A percentile compares a stretch with the other conserved stretches of the same genome.
Conservation (phyloP, 2,797 vertebrate species). For the Diceros bicornis region DNA sequence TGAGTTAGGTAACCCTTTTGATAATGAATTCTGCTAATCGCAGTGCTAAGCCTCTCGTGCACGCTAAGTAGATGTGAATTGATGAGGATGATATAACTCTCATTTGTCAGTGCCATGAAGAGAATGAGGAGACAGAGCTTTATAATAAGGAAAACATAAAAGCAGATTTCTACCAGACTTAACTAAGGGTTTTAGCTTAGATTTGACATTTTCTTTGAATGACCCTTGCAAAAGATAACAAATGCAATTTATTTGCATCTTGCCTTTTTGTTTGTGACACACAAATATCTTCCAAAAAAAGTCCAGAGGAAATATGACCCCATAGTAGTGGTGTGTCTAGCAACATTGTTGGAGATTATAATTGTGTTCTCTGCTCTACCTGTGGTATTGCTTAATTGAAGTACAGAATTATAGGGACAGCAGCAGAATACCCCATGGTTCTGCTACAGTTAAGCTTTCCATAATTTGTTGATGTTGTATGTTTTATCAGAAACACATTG, state of each 20-base stretch:
- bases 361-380: not conserved
- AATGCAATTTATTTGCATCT: not conserved
- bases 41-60: not conserved
- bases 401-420: not conserved
- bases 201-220: conserved; percentile 45
- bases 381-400: conserved; percentile 49
- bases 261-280: conserved; percentile 10
- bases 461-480: conserved; percentile 62
- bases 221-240: not conserved
- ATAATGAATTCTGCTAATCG: conserved; percentile 56
- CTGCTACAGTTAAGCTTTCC: conserved; percentile 23
- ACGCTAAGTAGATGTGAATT: conserved; percentile 2
- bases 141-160: not conserved
- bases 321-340: not conserved
- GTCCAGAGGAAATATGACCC: not conserved
- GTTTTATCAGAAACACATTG: conserved; percentile 60
- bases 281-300: conserved; percentile 53
- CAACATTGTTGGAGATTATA: conserved; percentile 21
- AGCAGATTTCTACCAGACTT: not conserved
- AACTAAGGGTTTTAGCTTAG: not conserved
- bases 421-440: conserved; percentile 4
- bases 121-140: not conserved
- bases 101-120: conserved; percentile 17
- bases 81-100: not conserved
- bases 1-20: not conserved